Percentiles rank a stretch among this genome's conserved stretches.
phyloP scores from a whole-genome alignment of 2,113 vertebrate species.

The Scomber japonicus region DNA sequence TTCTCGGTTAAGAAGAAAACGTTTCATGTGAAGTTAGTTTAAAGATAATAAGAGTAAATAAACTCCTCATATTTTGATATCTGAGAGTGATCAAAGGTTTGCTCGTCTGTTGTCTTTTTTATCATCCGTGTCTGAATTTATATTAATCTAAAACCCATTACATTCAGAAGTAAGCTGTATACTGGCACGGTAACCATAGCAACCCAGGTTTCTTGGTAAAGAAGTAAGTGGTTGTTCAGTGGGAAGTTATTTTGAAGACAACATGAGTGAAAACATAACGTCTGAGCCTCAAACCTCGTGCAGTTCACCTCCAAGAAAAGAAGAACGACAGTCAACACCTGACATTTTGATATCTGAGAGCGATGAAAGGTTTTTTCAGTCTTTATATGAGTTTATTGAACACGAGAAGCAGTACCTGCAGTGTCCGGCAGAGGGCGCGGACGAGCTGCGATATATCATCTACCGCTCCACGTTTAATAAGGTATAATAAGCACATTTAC shows the following conservation, averaged over 20 bases:
- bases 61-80: neutral
- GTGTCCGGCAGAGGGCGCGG: constrained; percentile 67
- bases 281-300: neutral
- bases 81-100: too few species aligned
- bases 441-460: constrained; percentile 76
- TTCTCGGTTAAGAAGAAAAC: too few species aligned
- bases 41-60: neutral
- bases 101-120: too few species aligned
- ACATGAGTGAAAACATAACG: constrained; percentile 10
- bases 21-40: neutral
- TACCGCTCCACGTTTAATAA: constrained; percentile 82
- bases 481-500: constrained; percentile 66
- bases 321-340: constrained; percentile 34
- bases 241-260: too few species aligned
- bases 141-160: too few species aligned
- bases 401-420: constrained; percentile 72
- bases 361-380: constrained; percentile 77
- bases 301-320: neutral
- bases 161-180: too few species aligned
- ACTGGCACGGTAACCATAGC: neutral
- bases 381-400: constrained; percentile 70
- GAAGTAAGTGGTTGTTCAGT: too few species aligned
- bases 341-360: constrained; percentile 26
- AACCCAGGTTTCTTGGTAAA: neutral
- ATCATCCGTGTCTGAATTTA: too few species aligned